phyloP scores from a whole-genome alignment of 2,888 invertebrate genomes.

The Rhimphoctona megacephalus region DNA sequence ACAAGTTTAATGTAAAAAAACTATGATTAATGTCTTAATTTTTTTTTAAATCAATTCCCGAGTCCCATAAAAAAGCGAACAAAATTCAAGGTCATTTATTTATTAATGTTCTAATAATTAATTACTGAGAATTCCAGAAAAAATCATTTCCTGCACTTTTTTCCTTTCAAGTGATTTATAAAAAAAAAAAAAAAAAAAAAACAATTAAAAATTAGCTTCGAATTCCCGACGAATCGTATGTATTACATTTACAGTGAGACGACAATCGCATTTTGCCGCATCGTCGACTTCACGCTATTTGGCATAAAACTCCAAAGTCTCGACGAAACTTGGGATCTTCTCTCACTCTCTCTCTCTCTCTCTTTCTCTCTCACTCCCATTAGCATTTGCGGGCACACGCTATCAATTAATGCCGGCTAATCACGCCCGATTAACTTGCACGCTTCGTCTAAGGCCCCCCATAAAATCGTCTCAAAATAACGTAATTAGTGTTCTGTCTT shows the following conservation, averaged over 20 bases:
- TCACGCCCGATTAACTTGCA: conserved; percentile 71
- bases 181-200: neutral
- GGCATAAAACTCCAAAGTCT: conserved; percentile 58
- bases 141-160: neutral
- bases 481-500: conserved; percentile 11
- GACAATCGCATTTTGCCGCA: conserved; percentile 65
- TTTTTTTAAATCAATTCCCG: neutral
- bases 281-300: conserved; percentile 67
- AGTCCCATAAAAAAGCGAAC: neutral
- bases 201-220: neutral
- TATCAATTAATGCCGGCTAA: conserved; percentile 70
- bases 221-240: neutral
- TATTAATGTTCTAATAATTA: neutral
- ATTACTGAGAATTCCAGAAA: too few relatives aligned
- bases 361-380: neutral
- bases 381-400: conserved; percentile 32
- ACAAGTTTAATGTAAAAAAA: neutral
- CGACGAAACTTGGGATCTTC: conserved; percentile 16
- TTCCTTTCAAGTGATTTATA: neutral
- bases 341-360: neutral
- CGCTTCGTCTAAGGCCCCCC: conserved; percentile 40
- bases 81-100: neutral
- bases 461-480: conserved; percentile 15
- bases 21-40: neutral
- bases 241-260: conserved; percentile 2